Evolutionary conservation across 2,888 invertebrate species (phyloP).

Genomic region (Gari tellinella): DNA sequence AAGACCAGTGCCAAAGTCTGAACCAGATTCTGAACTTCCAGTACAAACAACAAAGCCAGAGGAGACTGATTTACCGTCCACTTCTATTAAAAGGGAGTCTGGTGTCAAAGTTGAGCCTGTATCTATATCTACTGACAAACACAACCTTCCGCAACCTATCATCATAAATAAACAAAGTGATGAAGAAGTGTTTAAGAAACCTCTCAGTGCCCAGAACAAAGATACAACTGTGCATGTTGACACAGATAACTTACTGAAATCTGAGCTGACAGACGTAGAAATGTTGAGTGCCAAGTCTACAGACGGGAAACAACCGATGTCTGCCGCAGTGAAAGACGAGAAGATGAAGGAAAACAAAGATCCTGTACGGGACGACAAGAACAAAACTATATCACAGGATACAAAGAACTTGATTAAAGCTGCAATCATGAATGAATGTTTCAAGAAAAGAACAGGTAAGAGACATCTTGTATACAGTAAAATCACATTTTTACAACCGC

Average conservation of each 20-base stretch:
- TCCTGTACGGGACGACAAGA: conserved; percentile 59
- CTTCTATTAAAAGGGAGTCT: conserved; percentile 8
- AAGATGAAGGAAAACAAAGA: conserved; percentile 48
- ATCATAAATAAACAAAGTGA: conserved; percentile 13
- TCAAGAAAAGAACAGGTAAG: conserved; percentile 69
- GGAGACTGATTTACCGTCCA: not conserved
- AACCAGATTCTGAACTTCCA: too few species aligned
- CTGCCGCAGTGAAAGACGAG: conserved; percentile 20
- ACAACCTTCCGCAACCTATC: conserved; percentile 2
- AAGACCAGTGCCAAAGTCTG: conserved; percentile 74
- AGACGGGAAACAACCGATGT: conserved; percentile 48
- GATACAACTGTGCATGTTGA: conserved; percentile 57
- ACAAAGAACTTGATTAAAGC: conserved; percentile 80
- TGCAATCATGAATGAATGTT: conserved; percentile 73
- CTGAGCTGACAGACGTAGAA: conserved; percentile 73
- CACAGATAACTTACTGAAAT: conserved; percentile 42
- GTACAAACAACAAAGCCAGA: conserved; percentile 3
- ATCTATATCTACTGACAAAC: not conserved
- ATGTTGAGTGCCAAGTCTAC: conserved; percentile 81
- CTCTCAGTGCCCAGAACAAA: conserved; percentile 53
- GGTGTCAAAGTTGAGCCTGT: not conserved
- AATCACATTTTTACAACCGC: too few species aligned
- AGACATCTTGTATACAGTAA: too few species aligned
- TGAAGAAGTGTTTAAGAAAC: conserved; percentile 62
- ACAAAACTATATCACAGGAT: conserved; percentile 75